Base-by-base conservation (phyloP, 2,113 vertebrate species). In the Coptodon rendalli region DNA sequence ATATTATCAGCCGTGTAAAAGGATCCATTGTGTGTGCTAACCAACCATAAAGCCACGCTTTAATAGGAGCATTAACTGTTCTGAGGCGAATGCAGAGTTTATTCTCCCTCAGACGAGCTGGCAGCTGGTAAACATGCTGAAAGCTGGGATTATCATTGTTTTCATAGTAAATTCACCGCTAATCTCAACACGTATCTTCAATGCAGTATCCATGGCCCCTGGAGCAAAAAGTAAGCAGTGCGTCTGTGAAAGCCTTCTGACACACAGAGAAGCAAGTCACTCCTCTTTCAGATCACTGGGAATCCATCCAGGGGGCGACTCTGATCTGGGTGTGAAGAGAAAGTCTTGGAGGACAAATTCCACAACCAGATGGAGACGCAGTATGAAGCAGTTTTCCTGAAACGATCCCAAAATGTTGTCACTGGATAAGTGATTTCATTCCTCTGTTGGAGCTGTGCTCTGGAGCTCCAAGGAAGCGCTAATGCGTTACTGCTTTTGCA, bases 61-160 rank as follows among this genome's bases (percentile, higher is more conserved):
- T 92, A 93, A 92, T 89, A 82, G 82, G 87, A 87, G 92, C 78
- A 89, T 94, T 91, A 88, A 90, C 82, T 94, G 91, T 93, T 95
- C 92, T 91, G 91, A 91, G 83, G 48, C 5, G 2, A 53, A 80
- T 24, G 13, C 80, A 45, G 34, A 66, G 90, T 89, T 91, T 85
- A 85, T 84, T 91, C 83, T 83, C 53, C 82, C 59, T 87, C 84
- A 52, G 89, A 34, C 5, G 19, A 83, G 61, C 82, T 93, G 80
- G 79, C 89, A 89, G 82, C 73, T 7, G 24, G 36, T 57, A 83
- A 63, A 79, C 86, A 81, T 12, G 34, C 89, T 73, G 29, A 90
- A 89, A 86, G 89, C 89, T 78, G 50, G 22, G 89, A 91, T 93
- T 89, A 89, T 83, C 9, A 9, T 79, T 93, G 94, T 95, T 95